phyloP scores from a whole-genome alignment of 2,113 vertebrate genomes.

The Clarias batrachus region DNA sequence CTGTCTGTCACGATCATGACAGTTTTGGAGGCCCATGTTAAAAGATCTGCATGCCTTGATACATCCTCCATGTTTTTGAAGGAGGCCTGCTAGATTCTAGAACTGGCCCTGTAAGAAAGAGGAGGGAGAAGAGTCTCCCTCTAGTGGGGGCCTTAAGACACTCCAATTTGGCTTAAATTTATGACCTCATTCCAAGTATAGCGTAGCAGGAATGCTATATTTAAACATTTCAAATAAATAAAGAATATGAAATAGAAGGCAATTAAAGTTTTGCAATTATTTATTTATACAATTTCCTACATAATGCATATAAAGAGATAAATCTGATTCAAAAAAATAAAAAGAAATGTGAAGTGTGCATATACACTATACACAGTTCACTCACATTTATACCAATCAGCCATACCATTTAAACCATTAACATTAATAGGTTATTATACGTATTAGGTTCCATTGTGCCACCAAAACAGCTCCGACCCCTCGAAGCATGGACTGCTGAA shows the following conservation, averaged over 20 bases:
- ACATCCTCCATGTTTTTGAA: neutral
- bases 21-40: neutral
- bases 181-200: neutral
- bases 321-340: conserved; percentile 16
- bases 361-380: neutral
- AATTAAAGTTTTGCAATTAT: neutral
- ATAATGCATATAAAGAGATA: neutral
- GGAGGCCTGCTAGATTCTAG: neutral
- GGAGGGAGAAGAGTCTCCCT: neutral
- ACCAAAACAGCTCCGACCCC: too few species aligned
- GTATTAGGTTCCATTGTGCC: too few species aligned
- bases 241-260: neutral
- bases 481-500: too few species aligned
- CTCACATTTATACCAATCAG: neutral
- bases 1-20: neutral
- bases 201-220: neutral
- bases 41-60: neutral
- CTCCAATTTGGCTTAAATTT: neutral
- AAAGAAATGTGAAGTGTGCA: neutral
- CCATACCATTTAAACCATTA: too few species aligned
- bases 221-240: neutral
- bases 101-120: neutral
- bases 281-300: conserved; percentile 17
- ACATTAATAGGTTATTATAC: too few species aligned
- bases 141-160: conserved; percentile 18